Conservation (phyloP, 2,113 vertebrate species). For the Ahaetulla prasina region DNA sequence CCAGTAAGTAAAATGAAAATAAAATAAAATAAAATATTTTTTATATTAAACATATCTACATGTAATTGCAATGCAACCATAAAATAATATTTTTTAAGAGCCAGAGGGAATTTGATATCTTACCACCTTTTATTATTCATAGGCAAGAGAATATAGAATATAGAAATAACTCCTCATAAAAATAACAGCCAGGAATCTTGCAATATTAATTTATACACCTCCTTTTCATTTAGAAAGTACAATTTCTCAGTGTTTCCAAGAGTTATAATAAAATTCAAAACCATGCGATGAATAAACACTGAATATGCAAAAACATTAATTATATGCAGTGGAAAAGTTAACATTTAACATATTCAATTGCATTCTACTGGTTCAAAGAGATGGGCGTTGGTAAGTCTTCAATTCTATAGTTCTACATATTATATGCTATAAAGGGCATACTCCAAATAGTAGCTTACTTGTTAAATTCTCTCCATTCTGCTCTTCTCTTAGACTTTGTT, state of each 20-base stretch:
- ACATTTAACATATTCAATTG: neutral
- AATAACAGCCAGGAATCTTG: neutral
- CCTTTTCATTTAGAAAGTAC: neutral
- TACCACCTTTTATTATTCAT: neutral
- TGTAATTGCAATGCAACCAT: neutral
- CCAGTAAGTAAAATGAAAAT: neutral
- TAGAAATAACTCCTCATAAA: neutral
- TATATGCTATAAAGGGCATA: too few species aligned
- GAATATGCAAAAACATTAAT: neutral
- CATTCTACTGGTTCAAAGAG: neutral
- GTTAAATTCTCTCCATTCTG: constrained; percentile 56
- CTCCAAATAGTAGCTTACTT: neutral
- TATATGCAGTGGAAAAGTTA: neutral
- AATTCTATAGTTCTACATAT: neutral
- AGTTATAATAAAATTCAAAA: neutral
- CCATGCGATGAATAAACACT: neutral
- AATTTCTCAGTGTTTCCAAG: neutral
- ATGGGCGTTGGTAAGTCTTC: neutral
- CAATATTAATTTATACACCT: neutral
- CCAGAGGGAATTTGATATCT: neutral
- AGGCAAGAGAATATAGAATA: neutral
- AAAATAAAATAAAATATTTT: neutral
- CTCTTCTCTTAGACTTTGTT: constrained; percentile 71
- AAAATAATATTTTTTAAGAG: neutral
- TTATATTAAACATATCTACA: neutral